These are phyloP conservation scores for Oreotrochilus melanogaster DNA, from an alignment of 2,113 vertebrate genomes.

Conservation along the genomic window DNA sequence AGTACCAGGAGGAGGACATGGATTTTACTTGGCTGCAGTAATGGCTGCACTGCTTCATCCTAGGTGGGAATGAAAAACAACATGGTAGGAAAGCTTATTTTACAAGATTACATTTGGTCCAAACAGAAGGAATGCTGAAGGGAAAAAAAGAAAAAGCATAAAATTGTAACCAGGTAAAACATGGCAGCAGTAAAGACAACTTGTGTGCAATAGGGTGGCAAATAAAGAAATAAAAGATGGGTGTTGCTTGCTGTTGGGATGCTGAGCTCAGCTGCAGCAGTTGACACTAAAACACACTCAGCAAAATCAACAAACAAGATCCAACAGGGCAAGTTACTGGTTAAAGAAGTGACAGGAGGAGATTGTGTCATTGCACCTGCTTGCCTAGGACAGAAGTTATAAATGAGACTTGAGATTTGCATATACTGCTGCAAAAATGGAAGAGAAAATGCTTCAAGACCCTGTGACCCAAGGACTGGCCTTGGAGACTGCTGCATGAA, in stretches of 20 bases:
- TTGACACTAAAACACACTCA: not conserved
- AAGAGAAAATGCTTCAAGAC: not conserved
- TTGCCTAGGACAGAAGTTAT: not conserved
- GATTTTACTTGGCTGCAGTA: conserved; percentile 88
- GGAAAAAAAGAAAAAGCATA: not conserved
- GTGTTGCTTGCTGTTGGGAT: not conserved
- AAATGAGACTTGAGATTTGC: conserved; percentile 1
- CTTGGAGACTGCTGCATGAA: not conserved
- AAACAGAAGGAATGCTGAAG: not conserved
- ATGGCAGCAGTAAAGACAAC: not conserved
- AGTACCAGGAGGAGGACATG: conserved; percentile 93
- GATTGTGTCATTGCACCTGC: not conserved
- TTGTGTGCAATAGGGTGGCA: not conserved
- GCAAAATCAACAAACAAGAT: not conserved
- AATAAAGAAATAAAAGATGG: not conserved
- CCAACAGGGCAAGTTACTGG: not conserved
- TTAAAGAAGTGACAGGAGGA: not conserved
- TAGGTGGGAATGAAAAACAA: conserved; percentile 43
- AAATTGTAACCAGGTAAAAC: not conserved
- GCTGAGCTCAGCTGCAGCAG: conserved; percentile 41
- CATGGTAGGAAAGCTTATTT: not conserved
- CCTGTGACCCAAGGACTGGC: not conserved
- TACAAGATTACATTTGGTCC: not conserved
- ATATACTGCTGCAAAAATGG: not conserved
- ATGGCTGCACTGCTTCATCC: conserved; percentile 86